These are phyloP conservation scores for Malurus melanocephalus DNA, from an alignment of 2,113 vertebrate species.

Conservation along the genomic window DNA sequence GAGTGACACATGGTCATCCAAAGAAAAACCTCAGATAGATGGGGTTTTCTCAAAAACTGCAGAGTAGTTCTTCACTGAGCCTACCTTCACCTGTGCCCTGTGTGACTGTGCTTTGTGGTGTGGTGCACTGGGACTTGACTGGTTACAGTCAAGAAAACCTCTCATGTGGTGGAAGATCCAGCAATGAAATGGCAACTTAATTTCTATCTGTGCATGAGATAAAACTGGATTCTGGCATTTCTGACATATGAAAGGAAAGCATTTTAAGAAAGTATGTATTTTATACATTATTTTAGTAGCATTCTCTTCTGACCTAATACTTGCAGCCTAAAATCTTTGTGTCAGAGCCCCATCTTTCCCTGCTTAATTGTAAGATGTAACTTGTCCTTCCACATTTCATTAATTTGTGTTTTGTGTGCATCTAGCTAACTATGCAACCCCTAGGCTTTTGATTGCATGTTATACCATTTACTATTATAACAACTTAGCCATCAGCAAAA, in stretches of 20 bases:
- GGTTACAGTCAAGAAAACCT: neutral
- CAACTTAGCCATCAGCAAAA: conserved; percentile 24
- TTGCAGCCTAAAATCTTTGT: neutral
- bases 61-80: accelerated
- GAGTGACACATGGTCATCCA: neutral
- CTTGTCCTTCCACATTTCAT: conserved; percentile 16
- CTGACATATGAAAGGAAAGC: neutral
- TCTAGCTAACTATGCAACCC: conserved; percentile 8
- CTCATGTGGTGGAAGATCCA: neutral
- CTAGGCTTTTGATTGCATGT: conserved; percentile 12
- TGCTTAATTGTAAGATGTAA: conserved; percentile 8
- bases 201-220: neutral
- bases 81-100: neutral
- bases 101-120: neutral
- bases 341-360: neutral
- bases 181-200: neutral
- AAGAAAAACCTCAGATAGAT: neutral
- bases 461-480: neutral
- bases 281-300: neutral
- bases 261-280: neutral
- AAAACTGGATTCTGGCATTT: neutral
- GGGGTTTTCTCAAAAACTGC: neutral
- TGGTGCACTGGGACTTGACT: accelerated
- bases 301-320: neutral
- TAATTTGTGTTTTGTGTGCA: neutral